Base-by-base conservation (phyloP, 2,113 vertebrate genomes). In the Axis porcinus region DNA sequence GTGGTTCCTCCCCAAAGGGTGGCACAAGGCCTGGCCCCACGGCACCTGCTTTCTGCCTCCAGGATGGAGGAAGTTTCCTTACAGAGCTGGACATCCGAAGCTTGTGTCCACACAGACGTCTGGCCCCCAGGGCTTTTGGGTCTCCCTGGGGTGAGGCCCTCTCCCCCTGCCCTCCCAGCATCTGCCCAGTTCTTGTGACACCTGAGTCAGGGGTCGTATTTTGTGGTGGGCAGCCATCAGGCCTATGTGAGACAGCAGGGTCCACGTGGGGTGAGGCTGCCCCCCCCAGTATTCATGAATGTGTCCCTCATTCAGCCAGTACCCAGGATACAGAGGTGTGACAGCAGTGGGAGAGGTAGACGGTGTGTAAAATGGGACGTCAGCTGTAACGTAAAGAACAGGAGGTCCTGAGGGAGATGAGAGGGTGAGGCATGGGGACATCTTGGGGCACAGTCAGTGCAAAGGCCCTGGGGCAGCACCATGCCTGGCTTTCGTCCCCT, bases 251-350 rank as follows among this genome's bases (percentile, higher is more conserved):
- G 33, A 67, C 15, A 0, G 67, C n/a, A 74, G 67, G 67, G n/a
- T 3, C 36, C 43, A n/a, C 16, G 19, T 21, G 55, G 64, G 33
- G 1, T 13, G 33, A 23, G 70, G 3, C 33, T n/a, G 27, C 12
- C 21, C 5, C 36, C 47, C 1, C 12, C 2, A 43, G 11, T 1
- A 30, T 19, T 23, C 1, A 0, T 30, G 81, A 47, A 3, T 0
- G 0, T 76, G 62, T 52, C 33, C 8, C 33, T 40, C 8, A 16
- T 40, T 7, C 33, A 33, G 6, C 88, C 12, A 19, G 21, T 15
- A 8, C 28, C 55, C 33, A 40, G 84, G 4, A 36, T 9, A 43
- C 4, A 25, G 6, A 17, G 60, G 17, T 36, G 50, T 9, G 16
- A 5, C n/a, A 10, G 28, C 16, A 5, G 33, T 11, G 25, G 27